Conservation (phyloP, 2,113 vertebrate species). For the Cyprinodon brontotheroides region DNA sequence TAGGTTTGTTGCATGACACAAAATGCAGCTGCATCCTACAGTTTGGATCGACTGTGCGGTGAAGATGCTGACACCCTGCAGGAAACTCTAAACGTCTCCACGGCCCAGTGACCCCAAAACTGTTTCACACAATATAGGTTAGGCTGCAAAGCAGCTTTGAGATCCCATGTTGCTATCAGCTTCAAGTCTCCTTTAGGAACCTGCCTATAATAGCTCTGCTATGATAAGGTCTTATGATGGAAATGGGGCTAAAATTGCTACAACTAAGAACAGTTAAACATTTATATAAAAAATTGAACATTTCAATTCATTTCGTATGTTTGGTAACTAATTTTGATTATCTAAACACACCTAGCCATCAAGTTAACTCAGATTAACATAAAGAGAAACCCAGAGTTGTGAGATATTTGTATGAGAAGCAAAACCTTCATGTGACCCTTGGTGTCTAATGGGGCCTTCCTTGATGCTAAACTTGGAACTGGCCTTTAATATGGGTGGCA, state of each 20-base stretch:
- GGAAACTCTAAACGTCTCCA: constrained; percentile 47
- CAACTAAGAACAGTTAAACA: not conserved
- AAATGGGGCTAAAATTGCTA: not conserved
- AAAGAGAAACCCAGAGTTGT: no score
- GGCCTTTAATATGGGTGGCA: no score
- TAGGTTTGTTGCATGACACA: constrained; percentile 35
- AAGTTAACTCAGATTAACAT: no score
- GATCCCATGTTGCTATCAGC: constrained; percentile 18
- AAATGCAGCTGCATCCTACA: constrained; percentile 31
- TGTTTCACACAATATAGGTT: constrained; percentile 50
- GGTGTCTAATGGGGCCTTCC: no score
- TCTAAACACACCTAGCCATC: not conserved
- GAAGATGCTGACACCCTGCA: constrained; percentile 40
- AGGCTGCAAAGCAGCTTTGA: constrained; percentile 31
- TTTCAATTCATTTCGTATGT: not conserved
- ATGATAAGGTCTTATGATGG: not conserved
- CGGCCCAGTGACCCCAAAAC: constrained; percentile 62
- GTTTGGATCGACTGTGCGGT: constrained; percentile 37
- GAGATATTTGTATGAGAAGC: no score
- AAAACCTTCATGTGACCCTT: no score
- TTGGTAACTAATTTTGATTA: not conserved
- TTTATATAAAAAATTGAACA: not conserved
- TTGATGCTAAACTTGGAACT: no score
- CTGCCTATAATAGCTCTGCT: not conserved
- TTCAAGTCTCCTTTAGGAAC: constrained; percentile 8